phyloP scores from a whole-genome alignment of 2,113 vertebrate species.

The Mormyrus lacerda region DNA sequence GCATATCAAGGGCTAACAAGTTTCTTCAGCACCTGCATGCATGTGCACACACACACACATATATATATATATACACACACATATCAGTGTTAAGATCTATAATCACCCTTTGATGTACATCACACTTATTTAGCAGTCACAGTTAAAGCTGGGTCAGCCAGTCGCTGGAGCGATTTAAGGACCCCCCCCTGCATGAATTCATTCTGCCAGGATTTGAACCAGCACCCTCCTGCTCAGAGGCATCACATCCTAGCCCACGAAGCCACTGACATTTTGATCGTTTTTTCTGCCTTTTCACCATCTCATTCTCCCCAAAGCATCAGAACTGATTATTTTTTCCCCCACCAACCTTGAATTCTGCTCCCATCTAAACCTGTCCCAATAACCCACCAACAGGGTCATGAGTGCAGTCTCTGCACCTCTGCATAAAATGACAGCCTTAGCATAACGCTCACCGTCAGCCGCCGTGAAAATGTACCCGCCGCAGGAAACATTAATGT shows the following conservation, averaged over 20 bases:
- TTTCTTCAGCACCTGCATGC: not conserved
- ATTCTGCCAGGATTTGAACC: not conserved
- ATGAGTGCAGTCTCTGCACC: not conserved
- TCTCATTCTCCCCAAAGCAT: not conserved
- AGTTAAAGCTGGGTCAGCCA: not conserved
- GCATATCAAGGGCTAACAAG: not conserved
- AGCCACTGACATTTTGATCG: not conserved
- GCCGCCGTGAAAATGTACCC: not conserved
- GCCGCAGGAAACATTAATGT: not conserved
- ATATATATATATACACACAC: not conserved
- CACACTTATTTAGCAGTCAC: not conserved
- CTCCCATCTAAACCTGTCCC: not conserved
- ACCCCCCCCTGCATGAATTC: no score
- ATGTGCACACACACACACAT: not conserved
- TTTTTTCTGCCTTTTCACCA: not conserved
- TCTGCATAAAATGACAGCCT: not conserved
- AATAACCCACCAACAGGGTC: not conserved
- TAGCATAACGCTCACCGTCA: not conserved
- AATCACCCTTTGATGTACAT: not conserved
- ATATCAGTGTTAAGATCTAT: not conserved
- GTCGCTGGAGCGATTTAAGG: not conserved
- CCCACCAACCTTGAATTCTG: not conserved
- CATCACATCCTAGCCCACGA: not conserved
- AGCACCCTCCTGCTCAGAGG: not conserved
- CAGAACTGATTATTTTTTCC: not conserved